Conservation (phyloP, 2,797 vertebrate genomes). For the Rhinatrema bivittatum region DNA sequence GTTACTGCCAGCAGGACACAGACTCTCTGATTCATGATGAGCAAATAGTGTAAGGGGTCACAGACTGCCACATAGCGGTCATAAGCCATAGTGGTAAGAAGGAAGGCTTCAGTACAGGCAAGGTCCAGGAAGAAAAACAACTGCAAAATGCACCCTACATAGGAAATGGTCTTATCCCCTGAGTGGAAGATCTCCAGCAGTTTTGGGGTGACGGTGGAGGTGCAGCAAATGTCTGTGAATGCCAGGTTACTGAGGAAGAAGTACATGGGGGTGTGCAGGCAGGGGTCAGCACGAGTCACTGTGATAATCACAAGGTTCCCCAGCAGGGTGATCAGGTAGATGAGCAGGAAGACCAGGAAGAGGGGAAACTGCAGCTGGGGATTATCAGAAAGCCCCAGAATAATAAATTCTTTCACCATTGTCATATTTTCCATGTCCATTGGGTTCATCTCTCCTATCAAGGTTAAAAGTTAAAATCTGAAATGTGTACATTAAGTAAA, state of each 20-base stretch:
- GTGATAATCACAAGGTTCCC: background rate
- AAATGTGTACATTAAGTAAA: too few relatives aligned
- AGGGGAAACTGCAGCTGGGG: background rate
- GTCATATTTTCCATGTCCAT: background rate
- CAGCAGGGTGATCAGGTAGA: conserved; percentile 1
- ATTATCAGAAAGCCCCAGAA: background rate
- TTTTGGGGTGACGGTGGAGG: conserved; percentile 3
- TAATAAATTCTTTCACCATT: background rate
- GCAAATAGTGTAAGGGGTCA: background rate
- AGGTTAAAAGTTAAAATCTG: too few relatives aligned
- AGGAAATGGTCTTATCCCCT: background rate
- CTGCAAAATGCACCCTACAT: background rate
- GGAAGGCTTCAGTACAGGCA: conserved; percentile 1
- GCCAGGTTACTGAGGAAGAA: too few relatives aligned
- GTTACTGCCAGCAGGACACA: background rate
- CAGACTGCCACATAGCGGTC: conserved; percentile 5
- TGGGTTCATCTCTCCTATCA: too few relatives aligned
- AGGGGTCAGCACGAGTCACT: background rate
- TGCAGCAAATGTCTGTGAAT: background rate
- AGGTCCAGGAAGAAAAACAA: background rate
- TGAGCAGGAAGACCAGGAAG: background rate
- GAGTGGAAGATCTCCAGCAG: background rate
- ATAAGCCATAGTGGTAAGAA: conserved; percentile 1
- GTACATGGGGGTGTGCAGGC: too few relatives aligned
- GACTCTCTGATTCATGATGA: background rate